Evolutionary conservation across 2,113 vertebrate species (phyloP), one percentile per base, ranked within the genome.

Genomic region (Gulo gulo): DNA sequence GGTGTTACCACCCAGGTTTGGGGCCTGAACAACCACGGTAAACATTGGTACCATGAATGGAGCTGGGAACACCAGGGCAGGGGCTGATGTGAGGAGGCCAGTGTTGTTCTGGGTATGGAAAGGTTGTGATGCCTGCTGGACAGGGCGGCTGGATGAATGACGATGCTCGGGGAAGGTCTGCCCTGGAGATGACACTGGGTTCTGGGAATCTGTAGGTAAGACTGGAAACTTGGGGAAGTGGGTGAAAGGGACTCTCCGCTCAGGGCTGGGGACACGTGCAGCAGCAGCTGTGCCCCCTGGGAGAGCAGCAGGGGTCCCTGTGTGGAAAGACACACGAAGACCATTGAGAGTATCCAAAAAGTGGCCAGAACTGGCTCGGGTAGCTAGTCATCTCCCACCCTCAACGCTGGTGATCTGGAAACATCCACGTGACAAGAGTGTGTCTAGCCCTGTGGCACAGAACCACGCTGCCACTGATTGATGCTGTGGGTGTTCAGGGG

Each of bases 11-110:
- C 31, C 42, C 12, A 36, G 57, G 29, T n/a, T 67, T 69, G 7
- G 0, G 29, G 50, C 39, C 39, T 11, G n/a, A 81, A 88, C 3
- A 8, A 13, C 29, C 61, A 50, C 18, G 7, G 26, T 24, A 21
- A 20, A 26, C 0, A 78, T 39, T 9, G 16, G 61, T 15, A 4
- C 0, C 7, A 18, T 5, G 29, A 39, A 24, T 2, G 9, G 16
- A 63, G 82, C 61, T 16, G 45, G 74, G 18, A 39, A 88, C 4
- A 3, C 24, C 21, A 10, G 21, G 15, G 52, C 52, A 18, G 52
- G 52, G 5, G 52, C 52, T 55, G 52, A 55, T 18, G 52, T 16
- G 52, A 55, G 52, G 52, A 55, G 52, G 52, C 52, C 52, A 3
- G 15, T 13, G 29, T 0, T 59, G n/a, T 7, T 57, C 13, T 11